Conservation (phyloP, 2,113 vertebrate species). For the Carettochelys insculpta region DNA sequence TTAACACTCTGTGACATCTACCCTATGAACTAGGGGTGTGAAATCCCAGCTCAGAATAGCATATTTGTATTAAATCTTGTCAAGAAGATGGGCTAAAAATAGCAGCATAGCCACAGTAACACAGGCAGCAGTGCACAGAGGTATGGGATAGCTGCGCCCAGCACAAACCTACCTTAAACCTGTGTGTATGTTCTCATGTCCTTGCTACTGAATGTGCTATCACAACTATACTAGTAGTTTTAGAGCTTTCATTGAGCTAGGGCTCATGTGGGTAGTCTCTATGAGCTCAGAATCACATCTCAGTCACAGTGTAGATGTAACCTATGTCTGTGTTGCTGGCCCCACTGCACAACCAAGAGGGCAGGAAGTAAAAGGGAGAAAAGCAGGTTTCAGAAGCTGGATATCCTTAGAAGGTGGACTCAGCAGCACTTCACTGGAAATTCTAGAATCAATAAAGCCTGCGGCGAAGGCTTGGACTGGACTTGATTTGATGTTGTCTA, state of each 20-base stretch:
- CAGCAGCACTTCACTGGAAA: background rate
- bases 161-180: background rate
- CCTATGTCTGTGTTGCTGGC: background rate
- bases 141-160: background rate
- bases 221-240: background rate
- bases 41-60: background rate
- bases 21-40: background rate
- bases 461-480: background rate
- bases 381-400: background rate
- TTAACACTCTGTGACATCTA: background rate
- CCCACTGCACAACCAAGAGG: background rate
- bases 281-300: background rate
- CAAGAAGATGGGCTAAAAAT: background rate
- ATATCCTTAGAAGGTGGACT: background rate
- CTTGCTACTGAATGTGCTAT: background rate
- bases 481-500: background rate
- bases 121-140: background rate
- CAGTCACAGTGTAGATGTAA: background rate
- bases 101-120: background rate
- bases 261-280: too few relatives aligned
- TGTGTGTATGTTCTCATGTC: background rate
- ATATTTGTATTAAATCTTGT: background rate
- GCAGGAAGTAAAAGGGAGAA: background rate
- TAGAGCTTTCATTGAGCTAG: too few relatives aligned
- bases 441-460: background rate